phyloP scores from a whole-genome alignment of 2,113 vertebrate species.

The Chloebia gouldiae region DNA sequence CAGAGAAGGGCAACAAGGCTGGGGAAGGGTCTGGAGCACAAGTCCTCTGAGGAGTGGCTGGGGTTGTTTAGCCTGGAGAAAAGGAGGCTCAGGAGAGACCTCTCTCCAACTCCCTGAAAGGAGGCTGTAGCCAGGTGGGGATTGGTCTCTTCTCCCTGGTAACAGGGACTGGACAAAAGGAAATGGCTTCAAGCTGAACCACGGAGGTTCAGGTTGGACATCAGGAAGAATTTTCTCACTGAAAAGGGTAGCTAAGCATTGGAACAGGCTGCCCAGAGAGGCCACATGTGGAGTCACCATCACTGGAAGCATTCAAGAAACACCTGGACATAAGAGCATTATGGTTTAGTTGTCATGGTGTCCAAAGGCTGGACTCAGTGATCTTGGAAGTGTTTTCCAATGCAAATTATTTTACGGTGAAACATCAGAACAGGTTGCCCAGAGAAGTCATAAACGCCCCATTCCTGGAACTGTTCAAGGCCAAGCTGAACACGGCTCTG shows the following conservation, averaged over 20 bases:
- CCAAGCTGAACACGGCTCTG: not conserved
- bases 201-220: not conserved
- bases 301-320: not conserved
- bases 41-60: not conserved
- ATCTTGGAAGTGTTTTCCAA: not conserved
- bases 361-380: fast-evolving
- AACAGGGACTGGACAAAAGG: not conserved
- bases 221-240: not conserved
- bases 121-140: not conserved
- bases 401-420: not conserved
- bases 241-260: not conserved
- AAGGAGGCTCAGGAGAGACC: not conserved
- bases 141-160: not conserved
- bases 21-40: not conserved
- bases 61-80: not conserved
- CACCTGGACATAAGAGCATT: no score
- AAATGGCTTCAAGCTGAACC: not conserved
- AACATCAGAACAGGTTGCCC: not conserved
- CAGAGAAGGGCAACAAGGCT: not conserved
- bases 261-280: not conserved
- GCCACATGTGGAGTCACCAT: not conserved
- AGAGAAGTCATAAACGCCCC: fast-evolving
- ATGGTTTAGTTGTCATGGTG: not conserved
- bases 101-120: not conserved
- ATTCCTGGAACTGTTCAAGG: not conserved